A percentile compares a stretch with the other conserved stretches of the same genome.
Conservation (phyloP, 2,888 invertebrate species). For the Nomada hirtipes region DNA sequence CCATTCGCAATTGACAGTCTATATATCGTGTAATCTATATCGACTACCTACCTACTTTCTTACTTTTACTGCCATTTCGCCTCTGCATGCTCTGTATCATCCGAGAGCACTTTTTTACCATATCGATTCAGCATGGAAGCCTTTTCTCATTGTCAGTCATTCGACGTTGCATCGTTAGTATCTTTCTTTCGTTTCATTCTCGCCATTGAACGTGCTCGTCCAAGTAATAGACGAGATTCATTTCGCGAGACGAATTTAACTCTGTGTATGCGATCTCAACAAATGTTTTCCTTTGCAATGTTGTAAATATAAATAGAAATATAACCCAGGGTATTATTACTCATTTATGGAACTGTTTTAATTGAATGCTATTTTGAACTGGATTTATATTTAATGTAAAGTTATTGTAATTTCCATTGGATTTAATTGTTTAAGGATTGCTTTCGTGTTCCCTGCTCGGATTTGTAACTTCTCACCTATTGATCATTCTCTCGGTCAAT, state of each 20-base stretch:
- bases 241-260: no score
- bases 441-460: not conserved
- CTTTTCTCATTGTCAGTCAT: not conserved
- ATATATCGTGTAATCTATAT: conserved; percentile 35
- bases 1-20: conserved; percentile 23
- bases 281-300: no score
- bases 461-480: not conserved
- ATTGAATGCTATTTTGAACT: no score
- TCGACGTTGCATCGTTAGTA: not conserved
- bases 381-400: no score
- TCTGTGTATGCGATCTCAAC: no score
- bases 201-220: not conserved
- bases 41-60: conserved; percentile 18
- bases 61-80: conserved; percentile 11
- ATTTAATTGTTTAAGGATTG: not conserved
- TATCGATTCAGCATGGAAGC: conserved; percentile 25
- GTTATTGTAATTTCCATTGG: no score
- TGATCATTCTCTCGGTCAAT: not conserved
- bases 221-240: no score
- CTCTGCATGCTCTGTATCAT: conserved; percentile 41
- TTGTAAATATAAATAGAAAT: no score
- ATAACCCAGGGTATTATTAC: no score
- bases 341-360: no score
- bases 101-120: not conserved
- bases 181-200: not conserved